Conservation (phyloP, 2,113 vertebrate genomes). For the Pitta sordida region DNA sequence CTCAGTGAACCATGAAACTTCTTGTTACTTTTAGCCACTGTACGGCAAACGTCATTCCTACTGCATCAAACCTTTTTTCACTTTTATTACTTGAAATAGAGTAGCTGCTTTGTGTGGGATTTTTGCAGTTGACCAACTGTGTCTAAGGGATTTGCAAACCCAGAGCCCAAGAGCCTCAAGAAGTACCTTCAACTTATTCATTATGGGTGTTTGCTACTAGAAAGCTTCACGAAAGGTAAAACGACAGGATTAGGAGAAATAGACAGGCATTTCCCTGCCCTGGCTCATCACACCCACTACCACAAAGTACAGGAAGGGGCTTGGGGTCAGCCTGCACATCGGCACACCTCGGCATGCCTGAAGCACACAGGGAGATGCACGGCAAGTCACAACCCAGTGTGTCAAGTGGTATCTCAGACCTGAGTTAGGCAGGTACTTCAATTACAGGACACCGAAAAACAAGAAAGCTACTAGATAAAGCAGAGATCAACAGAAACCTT, state of each 20-base stretch:
- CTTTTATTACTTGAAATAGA: not conserved
- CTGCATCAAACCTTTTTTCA: not conserved
- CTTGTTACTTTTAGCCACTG: conserved; percentile 14
- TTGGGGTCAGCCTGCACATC: not conserved
- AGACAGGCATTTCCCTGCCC: not conserved
- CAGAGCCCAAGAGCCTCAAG: not conserved
- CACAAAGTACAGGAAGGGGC: not conserved
- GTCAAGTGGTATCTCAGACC: not conserved
- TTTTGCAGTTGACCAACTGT: not conserved
- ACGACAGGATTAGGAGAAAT: not conserved
- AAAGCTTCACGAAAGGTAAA: not conserved
- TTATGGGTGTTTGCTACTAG: not conserved
- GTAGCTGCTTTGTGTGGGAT: not conserved
- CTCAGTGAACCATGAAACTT: conserved; percentile 6
- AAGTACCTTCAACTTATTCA: not conserved
- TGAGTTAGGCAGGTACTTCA: not conserved
- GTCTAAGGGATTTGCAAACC: not conserved
- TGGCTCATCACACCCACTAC: not conserved
- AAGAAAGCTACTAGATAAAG: not conserved
- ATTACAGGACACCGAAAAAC: not conserved
- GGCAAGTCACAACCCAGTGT: not conserved
- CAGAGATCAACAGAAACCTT: not conserved
- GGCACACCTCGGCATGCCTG: not conserved
- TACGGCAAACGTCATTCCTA: not conserved
- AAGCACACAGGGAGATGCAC: accelerated